Evolutionary conservation across 2,113 vertebrate genomes (phyloP).

Genomic region (Carlito syrichta): DNA sequence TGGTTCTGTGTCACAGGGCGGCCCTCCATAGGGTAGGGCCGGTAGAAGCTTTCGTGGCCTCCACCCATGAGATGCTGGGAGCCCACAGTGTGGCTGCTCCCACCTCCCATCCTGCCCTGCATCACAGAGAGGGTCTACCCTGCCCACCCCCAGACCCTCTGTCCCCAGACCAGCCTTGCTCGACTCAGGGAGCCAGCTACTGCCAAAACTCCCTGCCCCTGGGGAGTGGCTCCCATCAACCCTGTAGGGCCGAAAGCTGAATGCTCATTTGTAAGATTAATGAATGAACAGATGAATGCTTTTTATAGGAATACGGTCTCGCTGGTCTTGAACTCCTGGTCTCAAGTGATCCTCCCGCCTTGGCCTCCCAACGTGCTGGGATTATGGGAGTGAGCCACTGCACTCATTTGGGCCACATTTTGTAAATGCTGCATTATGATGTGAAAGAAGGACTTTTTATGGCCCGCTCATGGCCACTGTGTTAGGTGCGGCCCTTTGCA

Average conservation of each 20-base stretch:
- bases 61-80: background rate
- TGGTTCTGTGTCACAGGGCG: background rate
- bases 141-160: background rate
- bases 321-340: too few relatives aligned
- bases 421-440: background rate
- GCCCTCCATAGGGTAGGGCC: fast-evolving
- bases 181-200: fast-evolving
- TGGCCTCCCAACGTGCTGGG: too few relatives aligned
- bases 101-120: background rate
- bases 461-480: fast-evolving
- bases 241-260: background rate
- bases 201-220: background rate
- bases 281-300: too few relatives aligned
- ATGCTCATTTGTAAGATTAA: too few relatives aligned
- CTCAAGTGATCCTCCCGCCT: too few relatives aligned
- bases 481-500: background rate
- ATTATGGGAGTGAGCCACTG: too few relatives aligned
- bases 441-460: background rate
- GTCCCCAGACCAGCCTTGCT: background rate
- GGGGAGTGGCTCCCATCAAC: background rate
- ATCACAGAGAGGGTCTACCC: background rate
- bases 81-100: fast-evolving
- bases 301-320: too few relatives aligned
- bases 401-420: too few relatives aligned
- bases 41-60: background rate